A percentile compares a stretch with the other conserved stretches of the same genome.
phyloP scores from a whole-genome alignment of 2,888 invertebrate species.

The Ophion ellenae region DNA sequence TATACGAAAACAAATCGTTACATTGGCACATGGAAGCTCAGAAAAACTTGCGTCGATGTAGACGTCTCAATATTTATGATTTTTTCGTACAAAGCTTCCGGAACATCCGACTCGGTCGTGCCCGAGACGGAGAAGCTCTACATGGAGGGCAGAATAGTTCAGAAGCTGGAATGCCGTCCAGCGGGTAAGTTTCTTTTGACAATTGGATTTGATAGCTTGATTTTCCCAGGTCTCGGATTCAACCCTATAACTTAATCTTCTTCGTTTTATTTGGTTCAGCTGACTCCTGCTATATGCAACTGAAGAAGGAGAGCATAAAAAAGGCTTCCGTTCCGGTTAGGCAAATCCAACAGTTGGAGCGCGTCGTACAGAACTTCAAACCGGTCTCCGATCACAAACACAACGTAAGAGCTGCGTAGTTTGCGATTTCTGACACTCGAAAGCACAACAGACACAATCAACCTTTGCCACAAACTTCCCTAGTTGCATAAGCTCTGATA shows the following conservation, averaged over 20 bases:
- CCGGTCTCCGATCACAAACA: conserved; percentile 96
- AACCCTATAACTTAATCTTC: not conserved
- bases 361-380: conserved; percentile 95
- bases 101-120: conserved; percentile 87
- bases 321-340: conserved; percentile 94
- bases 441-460: too few species aligned
- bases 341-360: conserved; percentile 93
- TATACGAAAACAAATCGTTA: too few species aligned
- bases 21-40: too few species aligned
- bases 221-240: too few species aligned
- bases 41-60: too few species aligned
- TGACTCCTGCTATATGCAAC: conserved; percentile 94
- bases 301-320: conserved; percentile 94
- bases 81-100: conserved; percentile 50
- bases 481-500: not conserved
- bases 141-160: conserved; percentile 98
- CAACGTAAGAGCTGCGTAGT: conserved; percentile 88
- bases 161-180: conserved; percentile 96
- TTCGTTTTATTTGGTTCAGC: conserved; percentile 81
- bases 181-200: conserved; percentile 84
- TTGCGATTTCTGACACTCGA: too few species aligned
- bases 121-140: conserved; percentile 93
- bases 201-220: not conserved
- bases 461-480: not conserved
- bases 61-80: not conserved